These are phyloP conservation scores for Butastur rufipennis DNA, from an alignment of 2,113 vertebrate species.

Conservation along the genomic window DNA sequence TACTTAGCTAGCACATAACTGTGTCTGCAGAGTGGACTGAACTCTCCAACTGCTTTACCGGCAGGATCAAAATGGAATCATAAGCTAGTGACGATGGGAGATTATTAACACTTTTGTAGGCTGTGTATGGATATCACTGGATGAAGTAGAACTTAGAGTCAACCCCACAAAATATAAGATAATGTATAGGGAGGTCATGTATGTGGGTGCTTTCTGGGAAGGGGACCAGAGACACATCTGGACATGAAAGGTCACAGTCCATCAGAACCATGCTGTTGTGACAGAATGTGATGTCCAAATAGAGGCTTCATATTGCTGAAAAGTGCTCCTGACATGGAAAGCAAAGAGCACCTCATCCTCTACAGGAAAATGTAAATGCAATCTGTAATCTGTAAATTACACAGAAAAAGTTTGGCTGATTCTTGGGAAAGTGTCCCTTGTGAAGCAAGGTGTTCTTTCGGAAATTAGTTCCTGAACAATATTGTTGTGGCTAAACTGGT, in stretches of 20 bases:
- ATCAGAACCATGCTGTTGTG: background rate
- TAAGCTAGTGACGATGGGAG: background rate
- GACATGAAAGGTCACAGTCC: background rate
- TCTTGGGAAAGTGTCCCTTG: background rate
- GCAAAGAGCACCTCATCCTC: background rate
- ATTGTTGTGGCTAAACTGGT: background rate
- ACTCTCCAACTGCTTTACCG: background rate
- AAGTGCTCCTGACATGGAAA: background rate
- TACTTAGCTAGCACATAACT: background rate
- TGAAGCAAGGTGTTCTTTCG: background rate
- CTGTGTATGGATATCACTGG: background rate
- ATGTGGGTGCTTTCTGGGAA: background rate
- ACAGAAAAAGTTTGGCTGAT: background rate
- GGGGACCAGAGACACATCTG: too few species aligned
- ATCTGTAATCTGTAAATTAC: background rate
- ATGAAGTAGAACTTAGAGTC: background rate
- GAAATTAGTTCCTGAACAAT: background rate
- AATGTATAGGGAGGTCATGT: background rate
- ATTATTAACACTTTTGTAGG: background rate
- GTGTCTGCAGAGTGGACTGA: background rate
- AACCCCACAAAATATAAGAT: background rate
- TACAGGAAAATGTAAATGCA: background rate
- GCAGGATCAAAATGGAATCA: background rate
- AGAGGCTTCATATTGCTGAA: background rate
- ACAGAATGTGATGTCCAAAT: background rate